A percentile compares a stretch with the other conserved stretches of the same genome.
phyloP scores from a whole-genome alignment of 2,888 invertebrate species.

The Cremastobaeus sp. region DNA sequence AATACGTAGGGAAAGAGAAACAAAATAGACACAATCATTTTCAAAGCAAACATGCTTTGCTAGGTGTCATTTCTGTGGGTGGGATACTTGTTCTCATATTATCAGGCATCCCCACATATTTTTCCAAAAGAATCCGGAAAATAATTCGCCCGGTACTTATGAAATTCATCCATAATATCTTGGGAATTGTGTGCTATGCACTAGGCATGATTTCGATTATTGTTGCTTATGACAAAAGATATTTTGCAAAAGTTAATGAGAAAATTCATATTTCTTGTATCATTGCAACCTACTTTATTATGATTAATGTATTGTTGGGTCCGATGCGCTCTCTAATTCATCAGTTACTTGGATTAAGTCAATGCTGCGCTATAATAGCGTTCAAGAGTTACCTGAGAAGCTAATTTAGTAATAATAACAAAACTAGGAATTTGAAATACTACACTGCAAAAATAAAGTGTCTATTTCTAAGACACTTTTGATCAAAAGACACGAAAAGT shows the following conservation, averaged over 20 bases:
- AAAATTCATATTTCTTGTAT: conserved; percentile 55
- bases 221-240: conserved; percentile 64
- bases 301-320: conserved; percentile 65
- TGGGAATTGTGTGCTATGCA: conserved; percentile 79
- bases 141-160: conserved; percentile 79
- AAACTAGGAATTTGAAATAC: too few species aligned
- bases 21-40: conserved; percentile 72
- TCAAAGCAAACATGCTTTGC: conserved; percentile 66
- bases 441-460: too few species aligned
- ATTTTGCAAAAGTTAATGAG: conserved; percentile 61
- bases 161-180: conserved; percentile 80
- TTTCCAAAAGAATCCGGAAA: conserved; percentile 80
- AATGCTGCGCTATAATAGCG: too few species aligned
- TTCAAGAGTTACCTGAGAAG: too few species aligned
- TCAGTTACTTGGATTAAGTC: too few species aligned
- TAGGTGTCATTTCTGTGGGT: conserved; percentile 79
- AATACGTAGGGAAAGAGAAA: conserved; percentile 67
- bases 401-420: too few species aligned
- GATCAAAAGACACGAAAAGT: too few species aligned
- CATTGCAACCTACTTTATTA: conserved; percentile 51
- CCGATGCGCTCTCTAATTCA: too few species aligned
- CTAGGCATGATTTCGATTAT: conserved; percentile 79
- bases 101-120: conserved; percentile 80
- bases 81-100: conserved; percentile 79
- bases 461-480: too few species aligned